Percentiles rank a stretch among this genome's conserved stretches.
phyloP scores from a whole-genome alignment of 2,888 invertebrate genomes.

The Lucinisca nassula region DNA sequence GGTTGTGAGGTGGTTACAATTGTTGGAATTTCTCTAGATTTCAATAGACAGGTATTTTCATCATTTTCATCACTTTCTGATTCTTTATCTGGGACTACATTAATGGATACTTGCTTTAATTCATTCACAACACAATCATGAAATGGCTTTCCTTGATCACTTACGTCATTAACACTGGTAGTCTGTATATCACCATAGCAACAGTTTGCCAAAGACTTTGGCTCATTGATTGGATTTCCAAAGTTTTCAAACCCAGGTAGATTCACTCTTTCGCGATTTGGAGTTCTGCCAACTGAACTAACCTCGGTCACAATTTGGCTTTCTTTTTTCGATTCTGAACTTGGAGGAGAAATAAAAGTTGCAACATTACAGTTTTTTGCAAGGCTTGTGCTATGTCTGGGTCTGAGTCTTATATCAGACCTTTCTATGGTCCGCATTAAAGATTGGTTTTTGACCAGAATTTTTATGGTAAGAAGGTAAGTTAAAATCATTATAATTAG shows the following conservation, averaged over 20 bases:
- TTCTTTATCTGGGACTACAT: conserved; percentile 5
- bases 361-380: conserved; percentile 53
- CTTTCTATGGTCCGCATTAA: conserved; percentile 80
- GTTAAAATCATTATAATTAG: conserved; percentile 97
- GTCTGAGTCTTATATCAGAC: conserved; percentile 68
- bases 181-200: background rate
- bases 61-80: conserved; percentile 10
- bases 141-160: background rate
- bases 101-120: background rate
- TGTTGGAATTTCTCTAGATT: background rate
- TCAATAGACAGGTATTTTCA: conserved; percentile 1
- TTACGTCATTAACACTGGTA: background rate
- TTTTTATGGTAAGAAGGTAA: conserved; percentile 96
- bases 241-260: conserved; percentile 14
- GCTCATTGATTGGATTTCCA: background rate
- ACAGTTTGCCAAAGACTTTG: background rate
- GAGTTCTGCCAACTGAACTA: conserved; percentile 65
- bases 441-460: conserved; percentile 93
- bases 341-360: conserved; percentile 70
- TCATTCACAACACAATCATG: background rate
- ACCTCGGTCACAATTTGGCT: conserved; percentile 70
- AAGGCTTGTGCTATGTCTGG: conserved; percentile 29
- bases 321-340: conserved; percentile 65
- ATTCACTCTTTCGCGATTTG: conserved; percentile 49
- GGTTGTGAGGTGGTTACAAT: conserved; percentile 18